These are phyloP conservation scores for Omphaloscelis lunosa DNA, from an alignment of 2,888 invertebrate genomes.

Conservation along the genomic window DNA sequence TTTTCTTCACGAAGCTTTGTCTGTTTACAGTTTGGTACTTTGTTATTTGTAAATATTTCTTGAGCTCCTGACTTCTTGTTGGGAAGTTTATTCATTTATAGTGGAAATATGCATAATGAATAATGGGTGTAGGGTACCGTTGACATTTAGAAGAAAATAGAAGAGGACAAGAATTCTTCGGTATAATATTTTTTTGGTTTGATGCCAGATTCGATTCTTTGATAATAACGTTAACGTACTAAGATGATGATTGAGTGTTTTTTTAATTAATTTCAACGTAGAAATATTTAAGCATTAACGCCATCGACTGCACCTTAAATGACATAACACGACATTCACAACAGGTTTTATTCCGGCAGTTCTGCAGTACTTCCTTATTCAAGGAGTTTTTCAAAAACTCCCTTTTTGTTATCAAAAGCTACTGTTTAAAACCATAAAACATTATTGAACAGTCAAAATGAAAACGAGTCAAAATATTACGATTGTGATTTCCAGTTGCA, in stretches of 20 bases:
- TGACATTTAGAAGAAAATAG: background rate
- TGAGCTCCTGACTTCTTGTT: conserved; percentile 17
- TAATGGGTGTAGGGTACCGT: background rate
- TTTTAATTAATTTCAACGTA: too few relatives aligned
- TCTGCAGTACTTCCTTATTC: background rate
- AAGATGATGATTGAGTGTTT: too few relatives aligned
- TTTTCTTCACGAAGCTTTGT: conserved; percentile 52
- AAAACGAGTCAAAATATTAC: conserved; percentile 7
- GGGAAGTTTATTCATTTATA: conserved; percentile 22
- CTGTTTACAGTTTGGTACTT: conserved; percentile 48
- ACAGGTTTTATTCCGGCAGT: background rate
- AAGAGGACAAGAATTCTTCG: background rate
- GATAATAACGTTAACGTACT: too few relatives aligned
- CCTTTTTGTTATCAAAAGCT: background rate
- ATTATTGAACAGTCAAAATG: background rate
- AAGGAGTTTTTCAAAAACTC: background rate
- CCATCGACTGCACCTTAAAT: too few relatives aligned
- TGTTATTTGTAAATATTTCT: conserved; percentile 42
- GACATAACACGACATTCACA: background rate
- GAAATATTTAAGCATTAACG: too few relatives aligned
- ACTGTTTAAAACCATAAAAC: background rate
- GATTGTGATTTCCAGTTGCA: conserved; percentile 18
- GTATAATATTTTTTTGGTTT: too few relatives aligned
- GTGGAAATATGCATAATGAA: background rate
- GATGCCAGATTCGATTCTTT: too few relatives aligned